These are phyloP conservation scores for Celastrina argiolus DNA, from an alignment of 2,888 invertebrate genomes.

Conservation along the genomic window DNA sequence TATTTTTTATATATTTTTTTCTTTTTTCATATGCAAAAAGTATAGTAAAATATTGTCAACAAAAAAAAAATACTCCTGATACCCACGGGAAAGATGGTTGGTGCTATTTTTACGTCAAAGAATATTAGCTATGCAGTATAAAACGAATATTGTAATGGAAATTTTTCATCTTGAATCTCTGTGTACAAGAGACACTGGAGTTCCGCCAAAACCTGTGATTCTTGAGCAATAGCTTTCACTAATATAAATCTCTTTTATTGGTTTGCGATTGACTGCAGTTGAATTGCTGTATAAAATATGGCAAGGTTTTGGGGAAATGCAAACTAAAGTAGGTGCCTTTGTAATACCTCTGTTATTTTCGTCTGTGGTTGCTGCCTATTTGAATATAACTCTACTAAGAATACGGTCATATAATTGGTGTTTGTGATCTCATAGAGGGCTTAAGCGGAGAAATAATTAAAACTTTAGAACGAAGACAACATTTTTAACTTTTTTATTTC, in stretches of 20 bases:
- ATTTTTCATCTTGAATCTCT: conserved; percentile 26
- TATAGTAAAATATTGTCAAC: too few species aligned
- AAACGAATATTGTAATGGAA: conserved; percentile 21
- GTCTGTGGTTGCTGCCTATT: neutral
- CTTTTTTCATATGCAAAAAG: too few species aligned
- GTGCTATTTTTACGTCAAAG: too few species aligned
- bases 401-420: too few species aligned
- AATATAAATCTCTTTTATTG: conserved; percentile 30
- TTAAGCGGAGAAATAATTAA: too few species aligned
- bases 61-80: too few species aligned
- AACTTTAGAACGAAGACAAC: too few species aligned
- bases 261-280: conserved; percentile 27
- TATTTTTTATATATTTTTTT: too few species aligned
- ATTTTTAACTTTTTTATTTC: too few species aligned
- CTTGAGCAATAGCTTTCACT: conserved; percentile 27
- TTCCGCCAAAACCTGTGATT: conserved; percentile 26
- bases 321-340: neutral
- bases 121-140: neutral
- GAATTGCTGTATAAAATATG: conserved; percentile 12
- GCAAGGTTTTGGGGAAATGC: neutral
- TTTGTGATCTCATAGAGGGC: too few species aligned
- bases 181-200: conserved; percentile 25
- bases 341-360: too few species aligned
- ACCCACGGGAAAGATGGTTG: too few species aligned
- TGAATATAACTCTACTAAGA: neutral